A percentile compares a stretch with the other conserved stretches of the same genome.
These are phyloP conservation scores for Lordiphosa collinella DNA, from an alignment of 1,140 invertebrate species.

Conservation along the genomic window DNA sequence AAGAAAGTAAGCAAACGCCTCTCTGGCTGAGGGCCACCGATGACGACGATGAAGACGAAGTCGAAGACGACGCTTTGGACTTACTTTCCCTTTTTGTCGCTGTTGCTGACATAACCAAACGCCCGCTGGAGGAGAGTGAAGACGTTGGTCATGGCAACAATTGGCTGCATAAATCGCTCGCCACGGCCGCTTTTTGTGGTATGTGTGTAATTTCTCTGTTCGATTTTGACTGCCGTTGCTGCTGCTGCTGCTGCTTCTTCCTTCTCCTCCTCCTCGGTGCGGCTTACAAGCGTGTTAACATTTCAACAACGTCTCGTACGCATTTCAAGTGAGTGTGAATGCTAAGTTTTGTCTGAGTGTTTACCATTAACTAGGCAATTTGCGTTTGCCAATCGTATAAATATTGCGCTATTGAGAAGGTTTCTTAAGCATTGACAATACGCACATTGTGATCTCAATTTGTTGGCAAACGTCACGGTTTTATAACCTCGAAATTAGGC, in stretches of 20 bases:
- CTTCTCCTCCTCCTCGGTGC: slow-evolving; percentile 24
- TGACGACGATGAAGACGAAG: slow-evolving; percentile 12
- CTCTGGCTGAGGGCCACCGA: slow-evolving; percentile 35
- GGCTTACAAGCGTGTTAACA: slow-evolving; percentile 64
- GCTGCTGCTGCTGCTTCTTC: slow-evolving; percentile 21
- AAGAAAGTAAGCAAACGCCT: slow-evolving; percentile 50
- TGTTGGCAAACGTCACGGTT: slow-evolving; percentile 40
- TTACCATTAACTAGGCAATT: slow-evolving; percentile 32
- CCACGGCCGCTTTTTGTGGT: slow-evolving; percentile 17
- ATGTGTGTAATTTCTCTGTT: slow-evolving; percentile 38
- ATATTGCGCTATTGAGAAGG: slow-evolving; percentile 32
- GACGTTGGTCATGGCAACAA: slow-evolving; percentile 10
- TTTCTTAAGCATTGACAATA: slow-evolving; percentile 27
- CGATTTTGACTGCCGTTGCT: slow-evolving; percentile 25
- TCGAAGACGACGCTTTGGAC: slow-evolving; percentile 60
- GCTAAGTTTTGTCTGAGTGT: slow-evolving; percentile 19
- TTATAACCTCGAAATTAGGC: slow-evolving; percentile 38
- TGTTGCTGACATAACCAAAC: slow-evolving; percentile 61
- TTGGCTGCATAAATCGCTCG: slow-evolving; percentile 54
- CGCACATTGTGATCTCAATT: slow-evolving; percentile 5
- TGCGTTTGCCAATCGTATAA: slow-evolving; percentile 28
- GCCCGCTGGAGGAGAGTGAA: slow-evolving; percentile 11
- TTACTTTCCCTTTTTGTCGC: slow-evolving; percentile 74
- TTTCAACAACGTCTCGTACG: slow-evolving; percentile 23
- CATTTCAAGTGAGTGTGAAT: slow-evolving; percentile 33